Evolutionary conservation across 2,797 vertebrate species (phyloP), one percentile per base, ranked within the genome.

Genomic region (Phoxinus dragarum): DNA sequence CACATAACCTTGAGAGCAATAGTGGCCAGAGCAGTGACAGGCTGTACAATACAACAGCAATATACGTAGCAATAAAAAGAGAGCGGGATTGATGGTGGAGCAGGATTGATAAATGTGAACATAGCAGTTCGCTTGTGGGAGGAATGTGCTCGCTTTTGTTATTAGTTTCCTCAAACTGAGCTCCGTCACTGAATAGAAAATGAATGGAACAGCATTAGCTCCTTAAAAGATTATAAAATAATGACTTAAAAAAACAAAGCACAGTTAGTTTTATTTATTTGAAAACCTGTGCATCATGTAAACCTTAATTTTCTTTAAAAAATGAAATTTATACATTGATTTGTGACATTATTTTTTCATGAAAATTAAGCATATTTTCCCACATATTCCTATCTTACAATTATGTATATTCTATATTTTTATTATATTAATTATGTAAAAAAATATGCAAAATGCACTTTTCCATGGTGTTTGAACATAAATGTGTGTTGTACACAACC

Each of bases 1-100:
- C 78, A 56, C 81, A 61, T 86, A 88, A 89, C 88, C 88, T 86
- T 88, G 88, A 88, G 67, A 34, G 52, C 54, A 75, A 69, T 8
- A 42, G 59, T 5, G 56, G 73, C 44, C 27, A n/a, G 71, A 82
- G 76, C 71, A 19, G 23, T 38, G 38, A 27, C 78, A 81, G 81
- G 36, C 84, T 31, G 73, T 54, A 84, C 75, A 68, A 83, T 78
- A 67, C 68, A 42, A 49, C 72, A 47, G 84, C 66, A 81, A 82
- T 89, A 88, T 87, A 88, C 38, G 27, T 40, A 27, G 54, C 27
- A 79, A 83, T 80, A 61, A 71, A 86, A 73, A 72, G 6, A 56
- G 10, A 34, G 42, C n/a, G 5, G 31, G 64, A 87, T 69, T 86
- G 73, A 72, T 82, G 64, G 31, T 10, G 64, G 59, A 74, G 47